Conservation (phyloP, 2,888 invertebrate genomes). For the Cephus pygmeus region DNA sequence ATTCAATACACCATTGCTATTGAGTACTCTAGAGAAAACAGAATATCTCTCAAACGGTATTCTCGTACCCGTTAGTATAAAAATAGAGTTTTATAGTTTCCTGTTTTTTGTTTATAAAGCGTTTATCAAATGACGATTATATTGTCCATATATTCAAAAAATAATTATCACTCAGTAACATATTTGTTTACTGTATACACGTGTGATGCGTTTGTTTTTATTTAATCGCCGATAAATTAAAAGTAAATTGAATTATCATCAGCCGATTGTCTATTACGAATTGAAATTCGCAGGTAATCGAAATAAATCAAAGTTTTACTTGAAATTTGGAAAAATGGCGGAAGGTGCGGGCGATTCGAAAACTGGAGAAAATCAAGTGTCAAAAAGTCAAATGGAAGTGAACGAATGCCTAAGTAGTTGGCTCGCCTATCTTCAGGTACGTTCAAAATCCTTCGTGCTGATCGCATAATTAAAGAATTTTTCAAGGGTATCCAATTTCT, state of each 20-base stretch:
- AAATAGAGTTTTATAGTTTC: not conserved
- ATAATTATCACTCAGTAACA: not conserved
- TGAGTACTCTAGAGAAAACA: not conserved
- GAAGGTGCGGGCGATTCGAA: slow-evolving; percentile 51
- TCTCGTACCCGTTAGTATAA: not conserved
- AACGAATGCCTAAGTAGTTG: slow-evolving; percentile 63
- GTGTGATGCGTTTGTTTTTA: not conserved
- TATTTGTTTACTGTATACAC: not conserved
- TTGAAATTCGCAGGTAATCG: not conserved
- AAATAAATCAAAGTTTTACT: not conserved
- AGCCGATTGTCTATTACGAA: not conserved
- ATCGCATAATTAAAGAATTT: not conserved
- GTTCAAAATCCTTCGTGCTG: not conserved
- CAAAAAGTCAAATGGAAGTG: slow-evolving; percentile 57
- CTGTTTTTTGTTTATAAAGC: not conserved
- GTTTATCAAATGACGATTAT: not conserved
- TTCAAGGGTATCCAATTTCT: not conserved
- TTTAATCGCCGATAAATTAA: not conserved
- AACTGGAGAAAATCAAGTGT: slow-evolving; percentile 54
- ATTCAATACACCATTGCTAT: not conserved
- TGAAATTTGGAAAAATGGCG: slow-evolving; percentile 39
- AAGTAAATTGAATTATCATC: not conserved
- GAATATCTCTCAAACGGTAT: not conserved
- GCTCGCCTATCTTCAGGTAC: slow-evolving; percentile 62
- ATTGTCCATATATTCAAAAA: not conserved